phyloP scores from a whole-genome alignment of 2,797 vertebrate genomes.

The Oophaga sylvatica region DNA sequence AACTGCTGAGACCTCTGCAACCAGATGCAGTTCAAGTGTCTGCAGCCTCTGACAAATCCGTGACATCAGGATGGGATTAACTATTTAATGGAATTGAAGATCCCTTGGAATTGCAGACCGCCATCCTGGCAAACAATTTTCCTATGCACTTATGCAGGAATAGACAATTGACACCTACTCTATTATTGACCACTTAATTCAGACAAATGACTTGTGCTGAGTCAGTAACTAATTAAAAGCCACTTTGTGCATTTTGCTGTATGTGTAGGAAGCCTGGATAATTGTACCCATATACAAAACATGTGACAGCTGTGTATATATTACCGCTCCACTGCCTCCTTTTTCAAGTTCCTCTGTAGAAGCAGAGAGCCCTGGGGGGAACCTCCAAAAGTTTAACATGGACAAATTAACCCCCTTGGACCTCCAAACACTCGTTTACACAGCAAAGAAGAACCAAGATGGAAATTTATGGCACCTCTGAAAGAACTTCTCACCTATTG shows the following conservation, averaged over 20 bases:
- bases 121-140: not conserved
- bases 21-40: too few relatives aligned
- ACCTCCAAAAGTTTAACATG: constrained; percentile 45
- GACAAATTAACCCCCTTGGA: constrained; percentile 68
- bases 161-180: not conserved
- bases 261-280: constrained; percentile 25
- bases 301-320: constrained; percentile 57
- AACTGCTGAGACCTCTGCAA: too few relatives aligned
- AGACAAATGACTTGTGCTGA: constrained; percentile 35
- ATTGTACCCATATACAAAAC: constrained; percentile 61
- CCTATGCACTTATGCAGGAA: not conserved
- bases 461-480: constrained; percentile 74
- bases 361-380: constrained; percentile 51
- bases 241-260: constrained; percentile 31
- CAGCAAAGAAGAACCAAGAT: constrained; percentile 67
- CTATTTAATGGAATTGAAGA: not conserved
- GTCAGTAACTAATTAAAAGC: constrained; percentile 29
- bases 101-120: not conserved
- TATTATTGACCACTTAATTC: constrained; percentile 7
- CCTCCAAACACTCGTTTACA: constrained; percentile 69
- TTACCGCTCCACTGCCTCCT: constrained; percentile 35
- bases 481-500: constrained; percentile 71
- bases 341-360: rapidly evolving
- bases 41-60: too few relatives aligned
- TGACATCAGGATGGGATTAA: too few relatives aligned